phyloP scores from a whole-genome alignment of 1,140 invertebrate species.

The Medauroidea extradentata region DNA sequence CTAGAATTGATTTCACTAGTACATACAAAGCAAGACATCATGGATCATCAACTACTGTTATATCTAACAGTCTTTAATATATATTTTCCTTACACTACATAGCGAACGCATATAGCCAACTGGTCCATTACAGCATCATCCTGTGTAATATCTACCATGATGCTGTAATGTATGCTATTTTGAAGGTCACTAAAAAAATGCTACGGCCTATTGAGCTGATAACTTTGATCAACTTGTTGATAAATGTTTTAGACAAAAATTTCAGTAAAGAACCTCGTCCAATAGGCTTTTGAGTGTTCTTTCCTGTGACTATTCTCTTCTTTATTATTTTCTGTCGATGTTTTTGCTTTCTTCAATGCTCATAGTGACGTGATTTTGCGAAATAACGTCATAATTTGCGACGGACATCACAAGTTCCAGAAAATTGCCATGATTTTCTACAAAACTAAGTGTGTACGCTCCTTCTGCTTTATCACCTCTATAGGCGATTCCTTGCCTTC shows the following conservation, averaged over 20 bases:
- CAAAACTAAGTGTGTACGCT: constrained; percentile 8
- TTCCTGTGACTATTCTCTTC: not conserved
- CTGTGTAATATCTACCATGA: constrained; percentile 19
- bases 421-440: constrained; percentile 19
- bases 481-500: constrained; percentile 16
- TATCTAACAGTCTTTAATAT: constrained; percentile 12
- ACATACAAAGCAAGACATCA: constrained; percentile 13
- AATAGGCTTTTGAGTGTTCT: not conserved
- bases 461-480: constrained; percentile 15
- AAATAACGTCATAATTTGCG: constrained; percentile 13
- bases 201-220: constrained; percentile 7
- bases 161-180: constrained; percentile 13
- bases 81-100: constrained; percentile 10
- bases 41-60: constrained; percentile 13
- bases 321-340: constrained; percentile 2
- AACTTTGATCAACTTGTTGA: constrained; percentile 16
- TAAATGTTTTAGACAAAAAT: constrained; percentile 12
- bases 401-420: constrained; percentile 19
- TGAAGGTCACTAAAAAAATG: constrained; percentile 18
- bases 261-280: constrained; percentile 12
- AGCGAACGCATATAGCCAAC: constrained; percentile 17
- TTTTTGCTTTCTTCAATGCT: constrained; percentile 16
- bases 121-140: constrained; percentile 20
- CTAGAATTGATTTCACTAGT: constrained; percentile 1
- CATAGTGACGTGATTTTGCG: constrained; percentile 9